Evolutionary conservation across 2,797 vertebrate species (phyloP).

Genomic region (Tenualosa thibaudeaui): DNA sequence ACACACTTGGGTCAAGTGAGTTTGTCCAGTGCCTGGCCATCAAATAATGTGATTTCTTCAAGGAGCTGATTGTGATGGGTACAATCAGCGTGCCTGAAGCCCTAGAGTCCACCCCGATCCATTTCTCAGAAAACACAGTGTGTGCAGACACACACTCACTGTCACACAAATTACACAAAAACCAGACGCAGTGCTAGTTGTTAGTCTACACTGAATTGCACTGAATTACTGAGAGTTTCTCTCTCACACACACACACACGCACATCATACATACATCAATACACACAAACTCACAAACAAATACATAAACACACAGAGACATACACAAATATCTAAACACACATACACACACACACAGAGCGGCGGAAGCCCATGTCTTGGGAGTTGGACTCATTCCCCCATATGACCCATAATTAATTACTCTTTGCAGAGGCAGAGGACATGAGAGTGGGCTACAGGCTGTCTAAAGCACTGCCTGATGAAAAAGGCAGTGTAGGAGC

Average conservation of each 20-base stretch:
- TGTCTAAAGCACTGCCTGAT: constrained; percentile 5
- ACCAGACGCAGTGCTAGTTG: not conserved
- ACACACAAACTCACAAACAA: not conserved
- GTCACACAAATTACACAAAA: not conserved
- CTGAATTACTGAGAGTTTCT: too few species aligned
- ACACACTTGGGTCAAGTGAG: not conserved
- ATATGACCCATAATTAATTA: constrained; percentile 10
- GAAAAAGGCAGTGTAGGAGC: not conserved
- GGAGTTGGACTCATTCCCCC: not conserved
- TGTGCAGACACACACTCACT: not conserved
- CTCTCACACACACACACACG: too few species aligned
- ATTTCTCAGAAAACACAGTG: not conserved
- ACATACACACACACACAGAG: not conserved
- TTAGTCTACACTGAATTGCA: not conserved
- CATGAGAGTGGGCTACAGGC: not conserved
- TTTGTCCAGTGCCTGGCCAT: not conserved
- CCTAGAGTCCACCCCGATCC: not conserved
- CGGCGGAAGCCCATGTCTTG: not conserved
- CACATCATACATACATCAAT: too few species aligned
- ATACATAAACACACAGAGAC: not conserved
- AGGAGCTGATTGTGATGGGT: not conserved
- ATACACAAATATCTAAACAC: not conserved
- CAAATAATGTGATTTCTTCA: not conserved
- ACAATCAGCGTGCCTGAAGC: not conserved
- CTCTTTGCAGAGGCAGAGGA: not conserved